phyloP scores from a whole-genome alignment of 2,113 vertebrate species.

The Melanerpes aurifrons region DNA sequence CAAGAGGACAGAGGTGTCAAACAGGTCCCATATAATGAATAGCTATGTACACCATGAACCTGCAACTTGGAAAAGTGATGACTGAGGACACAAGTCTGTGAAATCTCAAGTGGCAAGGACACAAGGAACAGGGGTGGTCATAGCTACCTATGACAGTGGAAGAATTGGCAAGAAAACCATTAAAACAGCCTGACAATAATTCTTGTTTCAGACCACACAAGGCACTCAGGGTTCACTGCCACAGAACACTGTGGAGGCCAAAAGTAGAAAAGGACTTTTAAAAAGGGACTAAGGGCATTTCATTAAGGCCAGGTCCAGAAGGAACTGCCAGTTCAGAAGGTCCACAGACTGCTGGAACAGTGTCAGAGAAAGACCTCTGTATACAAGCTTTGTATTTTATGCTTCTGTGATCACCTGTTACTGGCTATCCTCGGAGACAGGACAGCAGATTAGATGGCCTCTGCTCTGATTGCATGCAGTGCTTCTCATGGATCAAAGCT shows the following conservation, averaged over 20 bases:
- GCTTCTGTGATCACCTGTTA: conserved; percentile 22
- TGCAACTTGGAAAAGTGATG: neutral
- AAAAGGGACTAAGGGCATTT: neutral
- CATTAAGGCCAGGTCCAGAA: conserved; percentile 6
- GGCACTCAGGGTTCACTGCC: neutral
- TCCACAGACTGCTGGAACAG: neutral
- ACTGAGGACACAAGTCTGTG: neutral
- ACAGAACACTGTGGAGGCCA: neutral
- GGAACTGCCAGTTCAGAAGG: conserved; percentile 8
- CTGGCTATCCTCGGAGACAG: neutral
- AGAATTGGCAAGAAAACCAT: neutral
- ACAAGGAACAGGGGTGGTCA: neutral
- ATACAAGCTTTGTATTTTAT: neutral
- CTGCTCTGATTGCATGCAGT: neutral
- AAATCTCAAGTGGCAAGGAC: neutral
- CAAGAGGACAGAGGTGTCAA: neutral
- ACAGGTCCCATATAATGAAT: neutral
- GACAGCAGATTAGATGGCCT: neutral
- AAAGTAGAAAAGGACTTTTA: conserved; percentile 12
- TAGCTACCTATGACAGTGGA: neutral
- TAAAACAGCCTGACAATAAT: neutral
- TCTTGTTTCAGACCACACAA: neutral
- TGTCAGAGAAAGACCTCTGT: neutral
- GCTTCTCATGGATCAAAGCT: conserved; percentile 38
- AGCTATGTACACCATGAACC: neutral